Base-by-base conservation (phyloP, 2,113 vertebrate genomes). In the Oophaga pumilio region DNA sequence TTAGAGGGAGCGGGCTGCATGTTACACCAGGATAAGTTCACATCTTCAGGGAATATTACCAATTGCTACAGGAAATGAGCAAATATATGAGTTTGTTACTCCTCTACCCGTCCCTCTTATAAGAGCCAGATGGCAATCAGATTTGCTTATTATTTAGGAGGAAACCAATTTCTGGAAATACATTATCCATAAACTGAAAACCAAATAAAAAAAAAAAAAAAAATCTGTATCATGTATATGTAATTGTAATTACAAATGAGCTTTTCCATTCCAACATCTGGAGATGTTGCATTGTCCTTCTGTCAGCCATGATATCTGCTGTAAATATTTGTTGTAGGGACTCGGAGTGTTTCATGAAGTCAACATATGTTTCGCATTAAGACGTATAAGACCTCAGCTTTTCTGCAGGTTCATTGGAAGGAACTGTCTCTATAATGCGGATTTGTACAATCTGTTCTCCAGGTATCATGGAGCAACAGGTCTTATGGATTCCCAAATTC, bases 31-130 rank as follows among this genome's bases (percentile, higher is more conserved):
- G 82, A 84, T 84, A 84, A 73, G 82, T 71, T 53, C 43, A 64
- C 68, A 24, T 84, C 82, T 84, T 84, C 20, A 22, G 82, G 82
- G 82, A 74, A 52, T 84, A 84, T 84, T 73, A 49, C 28, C 59
- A 60, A 82, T 82, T 68, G 80, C 68, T 82, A 74, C 82, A 84
- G 66, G 82, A 84, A 84, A 74, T 73, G 82, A 84, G 66, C 52
- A 73, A 84, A 84, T 76, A 76, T 77, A 85, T 28, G 49, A 64
- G 73, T 78, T 85, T 66, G 56, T 85, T 85, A 50, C 76, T 77
- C 73, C 59, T 85, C 33, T 76, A 62, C 71, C 84, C 62, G 59
- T 26, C 74, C 64, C 73, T 66, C 28, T 64, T 78, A 77, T 66
- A 76, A 66, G 24, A 76, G 57, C 84, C 84, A 85, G 84, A 77